phyloP scores from a whole-genome alignment of 2,113 vertebrate genomes.

The Halcyon malimbica region DNA sequence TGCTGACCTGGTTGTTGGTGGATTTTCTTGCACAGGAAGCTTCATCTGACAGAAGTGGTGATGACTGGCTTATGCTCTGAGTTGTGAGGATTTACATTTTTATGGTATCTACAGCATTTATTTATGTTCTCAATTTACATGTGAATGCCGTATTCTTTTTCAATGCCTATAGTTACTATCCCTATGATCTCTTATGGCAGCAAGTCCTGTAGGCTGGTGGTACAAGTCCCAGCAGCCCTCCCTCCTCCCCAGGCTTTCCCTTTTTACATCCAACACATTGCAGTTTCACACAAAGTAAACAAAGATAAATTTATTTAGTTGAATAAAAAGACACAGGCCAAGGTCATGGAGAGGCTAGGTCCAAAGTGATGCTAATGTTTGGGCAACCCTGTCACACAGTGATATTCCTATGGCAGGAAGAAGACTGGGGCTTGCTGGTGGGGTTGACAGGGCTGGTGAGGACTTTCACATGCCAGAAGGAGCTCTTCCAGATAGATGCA shows the following conservation, averaged over 20 bases:
- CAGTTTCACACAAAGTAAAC: background rate
- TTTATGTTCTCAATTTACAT: background rate
- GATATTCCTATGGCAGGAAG: background rate
- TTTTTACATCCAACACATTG: background rate
- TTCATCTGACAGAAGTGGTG: background rate
- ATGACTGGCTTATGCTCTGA: background rate
- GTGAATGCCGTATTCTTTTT: background rate
- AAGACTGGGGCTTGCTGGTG: background rate
- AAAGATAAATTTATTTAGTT: background rate
- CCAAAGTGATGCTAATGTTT: background rate
- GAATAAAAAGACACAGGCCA: background rate
- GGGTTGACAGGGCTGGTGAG: background rate
- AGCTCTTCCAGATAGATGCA: background rate
- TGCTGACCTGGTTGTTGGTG: rapidly evolving
- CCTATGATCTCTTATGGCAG: background rate
- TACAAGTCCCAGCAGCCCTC: background rate
- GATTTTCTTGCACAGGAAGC: background rate
- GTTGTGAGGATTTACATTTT: background rate
- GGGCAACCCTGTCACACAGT: rapidly evolving
- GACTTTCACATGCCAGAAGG: background rate
- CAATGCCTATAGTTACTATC: background rate
- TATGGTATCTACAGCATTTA: background rate
- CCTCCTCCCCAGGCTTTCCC: background rate
- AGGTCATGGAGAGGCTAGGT: background rate
- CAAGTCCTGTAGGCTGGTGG: rapidly evolving